Evolutionary conservation across 2,113 vertebrate genomes (phyloP), one percentile per base, ranked within the genome.

Genomic region (Amphiprion ocellaris): DNA sequence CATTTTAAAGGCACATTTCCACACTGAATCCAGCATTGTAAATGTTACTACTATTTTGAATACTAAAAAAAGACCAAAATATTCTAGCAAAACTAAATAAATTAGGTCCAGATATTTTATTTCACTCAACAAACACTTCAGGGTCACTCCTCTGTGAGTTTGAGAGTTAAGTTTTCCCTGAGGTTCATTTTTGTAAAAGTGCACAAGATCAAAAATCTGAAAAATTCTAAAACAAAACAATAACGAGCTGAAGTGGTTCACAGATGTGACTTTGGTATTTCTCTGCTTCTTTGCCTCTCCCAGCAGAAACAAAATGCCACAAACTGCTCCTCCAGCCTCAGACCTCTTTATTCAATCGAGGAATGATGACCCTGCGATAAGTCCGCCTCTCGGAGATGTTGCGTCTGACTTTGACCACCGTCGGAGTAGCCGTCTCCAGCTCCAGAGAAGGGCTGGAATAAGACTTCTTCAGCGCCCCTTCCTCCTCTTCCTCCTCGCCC

Each of bases 321-420:
- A n/a, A 50, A 75, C 14, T 1, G 30, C 10, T 53, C 12, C 0
- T 23, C 3, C 39, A 10, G 19, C 44, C 58, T 81, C 74, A 98
- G 60, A 93, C 74, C 76, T 96, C 94, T 79, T 94, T 96, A 79
- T 93, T 95, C 74, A 93, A 91, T 19, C 93, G 95, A 2, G 96
- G 96, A 41, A 95, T 74, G 39, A 98, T 83, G 66, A 96, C 92
- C 90, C 93, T 96, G 26, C 97, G 93, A 65, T 97, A 97, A 0
- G 97, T 97, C 54, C 97, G 92, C 67, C 97, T 95, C 81, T 98
- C 97, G 0, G 97, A 98, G 86, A 98, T 94, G 86, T 98, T 97
- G 28, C 97, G 94, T 67, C 91, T 95, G 58, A 98, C 97, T 79
- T 96, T 98, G 69, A 95, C 74, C 0, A 94, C 78, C 0, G 93